A percentile compares a stretch with the other conserved stretches of the same genome.
Evolutionary conservation across 2,113 vertebrate genomes (phyloP).

Genomic region (Archilochus colubris): DNA sequence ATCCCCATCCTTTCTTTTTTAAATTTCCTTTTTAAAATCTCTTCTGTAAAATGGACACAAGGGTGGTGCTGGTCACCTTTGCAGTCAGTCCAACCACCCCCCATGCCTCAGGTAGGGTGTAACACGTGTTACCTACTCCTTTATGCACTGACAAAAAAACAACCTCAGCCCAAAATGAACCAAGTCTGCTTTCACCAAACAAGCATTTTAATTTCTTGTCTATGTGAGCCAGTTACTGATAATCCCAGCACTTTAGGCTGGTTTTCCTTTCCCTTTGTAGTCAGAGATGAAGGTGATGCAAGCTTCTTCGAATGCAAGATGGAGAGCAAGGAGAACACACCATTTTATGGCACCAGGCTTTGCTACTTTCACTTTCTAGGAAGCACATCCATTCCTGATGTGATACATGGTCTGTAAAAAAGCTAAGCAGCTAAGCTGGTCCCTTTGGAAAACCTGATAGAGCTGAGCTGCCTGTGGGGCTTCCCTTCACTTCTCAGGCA

Average conservation of each 20-base stretch:
- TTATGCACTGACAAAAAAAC: background rate
- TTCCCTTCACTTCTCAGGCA: background rate
- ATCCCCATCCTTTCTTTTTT: background rate
- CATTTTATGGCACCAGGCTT: background rate
- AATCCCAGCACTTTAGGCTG: background rate
- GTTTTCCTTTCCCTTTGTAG: background rate
- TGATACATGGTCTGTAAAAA: background rate
- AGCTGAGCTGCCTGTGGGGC: background rate
- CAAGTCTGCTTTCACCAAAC: background rate
- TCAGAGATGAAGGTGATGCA: background rate
- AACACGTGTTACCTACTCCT: accelerated
- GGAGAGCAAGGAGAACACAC: background rate
- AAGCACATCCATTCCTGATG: background rate
- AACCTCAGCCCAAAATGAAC: background rate
- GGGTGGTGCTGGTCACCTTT: background rate
- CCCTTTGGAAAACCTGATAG: background rate
- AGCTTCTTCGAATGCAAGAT: background rate
- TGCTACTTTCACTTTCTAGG: background rate
- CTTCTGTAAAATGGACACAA: background rate
- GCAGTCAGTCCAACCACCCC: accelerated
- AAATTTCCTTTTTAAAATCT: background rate
- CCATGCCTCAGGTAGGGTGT: background rate
- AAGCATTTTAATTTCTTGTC: background rate
- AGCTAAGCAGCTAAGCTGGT: background rate
- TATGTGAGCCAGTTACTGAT: background rate